Percentiles rank a stretch among this genome's conserved stretches.
Conservation (phyloP, 2,113 vertebrate genomes). For the Tichodroma muraria region DNA sequence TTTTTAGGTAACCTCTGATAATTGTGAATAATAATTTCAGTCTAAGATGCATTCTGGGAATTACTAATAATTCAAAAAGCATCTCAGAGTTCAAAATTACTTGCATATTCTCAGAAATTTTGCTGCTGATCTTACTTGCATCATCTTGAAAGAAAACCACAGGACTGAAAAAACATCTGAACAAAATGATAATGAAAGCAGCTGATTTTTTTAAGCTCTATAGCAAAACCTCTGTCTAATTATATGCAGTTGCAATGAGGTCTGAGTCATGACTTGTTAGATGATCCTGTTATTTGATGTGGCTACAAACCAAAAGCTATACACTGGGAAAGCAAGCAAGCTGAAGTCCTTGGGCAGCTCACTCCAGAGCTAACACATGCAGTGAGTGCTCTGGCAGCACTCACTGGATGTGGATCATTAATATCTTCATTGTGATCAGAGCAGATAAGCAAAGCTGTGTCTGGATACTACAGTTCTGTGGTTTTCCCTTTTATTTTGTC, state of each 20-base stretch:
- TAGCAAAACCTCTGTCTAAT: background rate
- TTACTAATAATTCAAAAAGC: background rate
- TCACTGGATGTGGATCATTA: background rate
- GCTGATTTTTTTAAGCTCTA: background rate
- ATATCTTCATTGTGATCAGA: background rate
- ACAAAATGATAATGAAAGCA: background rate
- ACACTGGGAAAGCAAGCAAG: background rate
- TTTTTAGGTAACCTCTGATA: background rate
- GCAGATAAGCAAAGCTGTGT: background rate
- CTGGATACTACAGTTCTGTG: background rate
- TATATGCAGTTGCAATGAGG: background rate
- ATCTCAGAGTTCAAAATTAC: background rate
- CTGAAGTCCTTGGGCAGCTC: background rate
- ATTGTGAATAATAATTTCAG: background rate
- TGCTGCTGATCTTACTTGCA: background rate
- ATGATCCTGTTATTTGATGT: background rate
- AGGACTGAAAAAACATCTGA: background rate
- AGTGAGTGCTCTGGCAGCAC: background rate
- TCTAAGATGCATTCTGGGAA: background rate
- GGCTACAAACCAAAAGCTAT: background rate
- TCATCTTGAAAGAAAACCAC: background rate
- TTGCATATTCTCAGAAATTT: background rate
- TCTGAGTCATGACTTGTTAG: background rate
- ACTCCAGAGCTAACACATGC: accelerated
- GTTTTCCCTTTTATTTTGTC: background rate